Base-by-base conservation (phyloP, 2,888 invertebrate genomes). In the Formica aserva region DNA sequence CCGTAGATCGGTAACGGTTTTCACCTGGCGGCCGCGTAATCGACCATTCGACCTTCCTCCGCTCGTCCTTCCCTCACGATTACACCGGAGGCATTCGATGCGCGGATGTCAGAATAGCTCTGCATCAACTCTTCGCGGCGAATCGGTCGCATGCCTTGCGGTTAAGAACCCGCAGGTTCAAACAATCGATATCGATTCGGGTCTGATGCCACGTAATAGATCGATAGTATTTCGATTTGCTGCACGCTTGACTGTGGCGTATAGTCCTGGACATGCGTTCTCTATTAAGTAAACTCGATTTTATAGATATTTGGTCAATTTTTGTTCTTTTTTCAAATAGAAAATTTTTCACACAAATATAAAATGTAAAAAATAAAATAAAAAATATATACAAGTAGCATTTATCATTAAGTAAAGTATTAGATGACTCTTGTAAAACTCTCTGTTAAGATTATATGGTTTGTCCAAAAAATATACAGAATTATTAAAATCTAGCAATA, bases 141-240 rank as follows among this genome's bases (percentile, higher is more conserved):
- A 82, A 87, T 87, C 72, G 86, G 88, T 90, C 90, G 88, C 88
- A 90, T 92, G 92, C 87, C 88, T 92, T 92, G 92, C 88, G 92
- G 91, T 89, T 83, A 62, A 72, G 48, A 72, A 18, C 62, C 35
- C 60, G 60, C 60, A 57, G 78, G 18, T 45, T 78, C 32, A 72
- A 71, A 78, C 72, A n/a, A 60, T 78, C 57, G 69, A 11, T 57
- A 78, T 78, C 78, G 78, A 80, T 80, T 80, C 18, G 60, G 22
- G 26, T n/a, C 57, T 18, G 74, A 80, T 72, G 45, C 60, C 74
- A 45, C 41, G 55, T 55, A 80, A 80, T 48, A 72, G 74, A 80
- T 80, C 60, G 57, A 15, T 35, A 45, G 60, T 62, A 60, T 80
- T 80, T 74, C 74, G 55, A 72, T 72, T 72, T 45, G n/a, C 60